Percentiles rank a stretch among this genome's conserved stretches.
These are phyloP conservation scores for Pedetes capensis DNA, from an alignment of 2,113 vertebrate genomes.

Conservation along the genomic window DNA sequence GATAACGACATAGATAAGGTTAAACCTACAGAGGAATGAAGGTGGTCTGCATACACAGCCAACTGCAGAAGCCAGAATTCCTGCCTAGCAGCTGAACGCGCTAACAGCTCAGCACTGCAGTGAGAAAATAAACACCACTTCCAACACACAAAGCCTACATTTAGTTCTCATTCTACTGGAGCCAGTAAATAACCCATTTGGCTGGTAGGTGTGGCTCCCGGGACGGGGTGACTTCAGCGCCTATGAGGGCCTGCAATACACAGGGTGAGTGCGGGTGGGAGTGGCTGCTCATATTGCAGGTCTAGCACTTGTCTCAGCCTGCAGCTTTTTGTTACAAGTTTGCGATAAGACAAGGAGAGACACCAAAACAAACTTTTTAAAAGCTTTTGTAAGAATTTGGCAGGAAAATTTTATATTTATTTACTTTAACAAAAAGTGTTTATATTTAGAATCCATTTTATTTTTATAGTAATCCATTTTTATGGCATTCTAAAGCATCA, in stretches of 20 bases:
- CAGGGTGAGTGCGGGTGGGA: neutral
- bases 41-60: neutral
- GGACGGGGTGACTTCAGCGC: fast-evolving
- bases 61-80: neutral
- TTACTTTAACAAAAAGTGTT: neutral
- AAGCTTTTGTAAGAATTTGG: neutral
- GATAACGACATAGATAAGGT: neutral
- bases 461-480: neutral
- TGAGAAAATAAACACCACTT: slow-evolving; percentile 72
- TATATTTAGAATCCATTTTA: neutral
- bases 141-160: slow-evolving; percentile 66
- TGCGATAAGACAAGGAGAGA: neutral
- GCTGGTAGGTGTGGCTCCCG: slow-evolving; percentile 3
- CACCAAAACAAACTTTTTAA: neutral
- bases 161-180: slow-evolving; percentile 23
- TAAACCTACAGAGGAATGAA: neutral
- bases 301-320: neutral
- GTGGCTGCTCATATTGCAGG: neutral
- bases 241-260: neutral
- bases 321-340: neutral
- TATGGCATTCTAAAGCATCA: neutral
- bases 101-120: slow-evolving; percentile 5
- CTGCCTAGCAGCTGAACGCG: slow-evolving; percentile 26
- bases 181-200: slow-evolving; percentile 61
- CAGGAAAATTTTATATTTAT: neutral